Base-by-base conservation (phyloP, 2,113 vertebrate genomes). In the Tachysurus vachellii region DNA sequence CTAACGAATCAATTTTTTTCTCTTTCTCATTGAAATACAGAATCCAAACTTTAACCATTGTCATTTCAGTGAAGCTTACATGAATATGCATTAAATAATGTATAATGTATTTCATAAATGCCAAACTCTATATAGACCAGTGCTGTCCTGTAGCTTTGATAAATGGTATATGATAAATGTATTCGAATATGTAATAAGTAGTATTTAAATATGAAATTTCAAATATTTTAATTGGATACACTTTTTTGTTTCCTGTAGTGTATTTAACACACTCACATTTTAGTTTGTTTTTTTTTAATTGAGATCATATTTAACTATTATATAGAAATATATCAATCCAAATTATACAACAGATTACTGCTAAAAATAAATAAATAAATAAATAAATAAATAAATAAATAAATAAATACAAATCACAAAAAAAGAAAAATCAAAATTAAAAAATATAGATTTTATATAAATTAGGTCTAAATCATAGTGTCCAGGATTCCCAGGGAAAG, bases 1-100 rank as follows among this genome's bases (percentile, higher is more conserved):
- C 12, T 54, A n/a, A 79, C 47, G 4, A 44, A 21, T 21, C 4
- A 21, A 47, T 64, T 36, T 53, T 82, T 62, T 83, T 5, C 26
- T 54, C 4, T 84, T 56, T 26, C 50, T 84, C n/a, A 75, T 59
- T 44, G 8, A 75, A 59, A 44, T 9, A 75, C 28, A 50, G 31
- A 71, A 50, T 26, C n/a, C 59, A 9, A 62, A 85, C 9, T 44
- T 5, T 50, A 44, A 62, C 23, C 61, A 28, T 42, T 61, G 73
- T 75, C 31, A 68, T 50, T 28, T 68, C 21, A n/a, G 13, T 17
- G n/a, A 56, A 14, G 16, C 23, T 56, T 11, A n/a, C 36, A 59
- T 68, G 31, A 64, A 50, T 64, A 50, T 64, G 23, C 36, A 26
- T 50, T 64, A 53, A 84, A 83, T 70, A 83, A 56, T 70, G 28